A percentile compares a stretch with the other conserved stretches of the same genome.
phyloP scores from a whole-genome alignment of 2,113 vertebrate species.

The Tonatia bakeri region DNA sequence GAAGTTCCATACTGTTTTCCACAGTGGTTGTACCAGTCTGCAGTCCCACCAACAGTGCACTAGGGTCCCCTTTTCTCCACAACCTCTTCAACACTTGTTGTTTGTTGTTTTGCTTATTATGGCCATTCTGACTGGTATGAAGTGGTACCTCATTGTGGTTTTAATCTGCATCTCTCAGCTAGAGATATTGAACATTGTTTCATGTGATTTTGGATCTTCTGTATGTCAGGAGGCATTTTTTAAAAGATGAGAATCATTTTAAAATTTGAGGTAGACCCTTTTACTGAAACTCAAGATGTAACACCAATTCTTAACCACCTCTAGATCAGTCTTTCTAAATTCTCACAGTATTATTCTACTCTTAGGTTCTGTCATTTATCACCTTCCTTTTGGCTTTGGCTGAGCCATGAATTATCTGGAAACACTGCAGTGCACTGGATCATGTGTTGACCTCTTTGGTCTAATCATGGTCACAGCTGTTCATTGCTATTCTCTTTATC shows the following conservation, averaged over 20 bases:
- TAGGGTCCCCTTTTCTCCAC: no score
- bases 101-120: no score
- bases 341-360: not conserved
- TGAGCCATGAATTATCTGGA: not conserved
- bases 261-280: not conserved
- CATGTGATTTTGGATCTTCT: no score
- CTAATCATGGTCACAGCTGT: not conserved
- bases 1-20: no score
- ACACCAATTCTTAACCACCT: not conserved
- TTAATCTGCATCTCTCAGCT: no score
- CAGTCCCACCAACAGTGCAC: no score
- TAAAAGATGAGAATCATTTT: conserved; percentile 1
- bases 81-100: no score
- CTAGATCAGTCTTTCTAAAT: not conserved
- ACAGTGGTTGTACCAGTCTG: no score
- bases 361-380: not conserved
- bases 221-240: not conserved
- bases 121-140: no score
- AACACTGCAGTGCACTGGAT: not conserved
- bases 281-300: not conserved
- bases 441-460: not conserved
- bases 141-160: no score
- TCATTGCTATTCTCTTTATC: not conserved
- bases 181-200: no score
- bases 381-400: not conserved